Percentiles rank a stretch among this genome's conserved stretches.
Evolutionary conservation across 2,113 vertebrate genomes (phyloP).

Genomic region (Nestor notabilis): DNA sequence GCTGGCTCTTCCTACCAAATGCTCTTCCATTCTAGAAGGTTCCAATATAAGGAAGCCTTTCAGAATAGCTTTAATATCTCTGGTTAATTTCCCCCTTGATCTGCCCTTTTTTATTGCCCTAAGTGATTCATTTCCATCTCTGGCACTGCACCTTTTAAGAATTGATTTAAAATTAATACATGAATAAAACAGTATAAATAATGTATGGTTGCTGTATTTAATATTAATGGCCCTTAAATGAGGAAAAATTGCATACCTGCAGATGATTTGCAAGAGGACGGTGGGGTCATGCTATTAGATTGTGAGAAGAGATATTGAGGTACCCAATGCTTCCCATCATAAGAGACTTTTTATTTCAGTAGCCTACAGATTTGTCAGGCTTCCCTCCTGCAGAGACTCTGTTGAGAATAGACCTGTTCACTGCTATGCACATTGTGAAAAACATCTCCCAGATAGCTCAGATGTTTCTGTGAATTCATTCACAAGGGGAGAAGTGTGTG

Average conservation of each 20-base stretch:
- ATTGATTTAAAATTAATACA: slow-evolving; percentile 64
- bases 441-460: neutral
- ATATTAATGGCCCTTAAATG: slow-evolving; percentile 67
- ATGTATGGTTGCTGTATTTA: slow-evolving; percentile 61
- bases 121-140: slow-evolving; percentile 44
- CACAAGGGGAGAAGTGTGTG: neutral
- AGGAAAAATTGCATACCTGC: slow-evolving; percentile 29
- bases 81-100: slow-evolving; percentile 28
- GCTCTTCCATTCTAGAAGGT: neutral
- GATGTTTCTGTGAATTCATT: neutral
- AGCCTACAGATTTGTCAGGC: neutral
- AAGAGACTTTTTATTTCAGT: neutral
- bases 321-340: neutral
- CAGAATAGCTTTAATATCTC: neutral
- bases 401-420: neutral
- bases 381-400: neutral
- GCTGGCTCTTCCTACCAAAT: neutral
- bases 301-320: neutral
- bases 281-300: neutral
- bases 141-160: slow-evolving; percentile 20
- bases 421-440: neutral
- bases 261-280: neutral
- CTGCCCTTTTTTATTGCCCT: slow-evolving; percentile 15
- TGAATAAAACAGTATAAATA: slow-evolving; percentile 69
- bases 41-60: neutral